Evolutionary conservation across 2,797 vertebrate species (phyloP), one percentile per base, ranked within the genome.

Genomic region (Danio albolineatus): DNA sequence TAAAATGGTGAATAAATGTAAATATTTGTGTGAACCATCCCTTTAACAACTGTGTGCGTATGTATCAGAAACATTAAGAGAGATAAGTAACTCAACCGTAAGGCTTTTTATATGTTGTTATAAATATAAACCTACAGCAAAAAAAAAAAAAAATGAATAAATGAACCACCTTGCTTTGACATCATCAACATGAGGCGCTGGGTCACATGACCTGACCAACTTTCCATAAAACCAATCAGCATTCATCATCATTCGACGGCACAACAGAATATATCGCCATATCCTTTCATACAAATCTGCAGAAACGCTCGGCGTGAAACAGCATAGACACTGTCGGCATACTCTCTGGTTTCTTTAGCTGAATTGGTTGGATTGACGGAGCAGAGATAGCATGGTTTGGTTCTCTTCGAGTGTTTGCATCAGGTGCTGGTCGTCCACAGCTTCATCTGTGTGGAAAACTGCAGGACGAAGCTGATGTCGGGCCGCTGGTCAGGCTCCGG

Each of bases 361-460:
- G 48, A 28, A 60, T 78, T 54, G 61, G 66, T 71, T 78, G 6
- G 17, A 41, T 51, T 13, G 66, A 61, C 17, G 53, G 66, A 51
- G 66, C 13, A 71, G n/a, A 59, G 6, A 38, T 49, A 5, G 17
- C 62, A 57, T 38, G 64, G 66, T 48, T 77, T 14, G 73, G 39
- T 56, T 66, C 74, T 60, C 54, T 41, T 77, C 16, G 10, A 8
- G 49, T n/a, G 2, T 57, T 16, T 44, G 7, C 56, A 69, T 96
- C 95, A 98, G 90, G 94, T 95, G 92, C 95, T 97, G 54, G 95
- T 91, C 5, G 91, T 95, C 95, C 96, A 96, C 73, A 95, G 88
- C 5, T 97, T 95, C 96, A 98, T 97, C 89, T 98, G 96, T 88
- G 92, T 95, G 66, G 96, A 92, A 6, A 95, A 89, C 88, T 97